Percentiles rank a stretch among this genome's conserved stretches.
Evolutionary conservation across 2,888 invertebrate genomes (phyloP).

Genomic region (Melikaiella ostensackeni): DNA sequence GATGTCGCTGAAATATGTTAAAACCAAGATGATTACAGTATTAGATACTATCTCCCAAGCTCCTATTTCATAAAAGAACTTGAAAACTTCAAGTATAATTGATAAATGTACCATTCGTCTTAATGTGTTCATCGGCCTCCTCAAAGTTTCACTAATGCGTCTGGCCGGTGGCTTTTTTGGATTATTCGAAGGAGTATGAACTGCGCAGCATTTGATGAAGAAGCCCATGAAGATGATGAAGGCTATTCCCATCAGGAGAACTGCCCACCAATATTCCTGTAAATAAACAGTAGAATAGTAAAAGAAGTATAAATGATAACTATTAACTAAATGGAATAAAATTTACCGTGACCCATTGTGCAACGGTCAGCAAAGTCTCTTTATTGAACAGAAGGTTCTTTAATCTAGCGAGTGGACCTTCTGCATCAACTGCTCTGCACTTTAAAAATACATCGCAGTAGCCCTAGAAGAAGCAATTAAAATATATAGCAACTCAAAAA

Average conservation of each 20-base stretch:
- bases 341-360: slow-evolving; percentile 93
- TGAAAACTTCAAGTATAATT: neutral
- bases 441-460: slow-evolving; percentile 99
- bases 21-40: neutral
- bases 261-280: slow-evolving; percentile 96
- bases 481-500: neutral
- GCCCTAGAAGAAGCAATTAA: slow-evolving; percentile 81
- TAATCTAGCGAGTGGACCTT: slow-evolving; percentile 96
- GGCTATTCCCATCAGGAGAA: slow-evolving; percentile 92
- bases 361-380: slow-evolving; percentile 91
- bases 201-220: slow-evolving; percentile 99
- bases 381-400: slow-evolving; percentile 97
- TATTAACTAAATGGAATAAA: slow-evolving; percentile 3
- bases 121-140: slow-evolving; percentile 94
- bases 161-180: slow-evolving; percentile 97
- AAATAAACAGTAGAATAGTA: slow-evolving; percentile 51
- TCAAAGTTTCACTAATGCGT: slow-evolving; percentile 93
- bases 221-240: slow-evolving; percentile 97
- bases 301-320: neutral
- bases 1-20: slow-evolving; percentile 72
- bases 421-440: slow-evolving; percentile 98
- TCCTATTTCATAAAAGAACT: no score
- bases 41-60: neutral
- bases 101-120: slow-evolving; percentile 85
- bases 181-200: slow-evolving; percentile 99